Evolutionary conservation across 2,797 vertebrate genomes (phyloP), one percentile per base, ranked within the genome.

Genomic region (Eulemur rubriventer): DNA sequence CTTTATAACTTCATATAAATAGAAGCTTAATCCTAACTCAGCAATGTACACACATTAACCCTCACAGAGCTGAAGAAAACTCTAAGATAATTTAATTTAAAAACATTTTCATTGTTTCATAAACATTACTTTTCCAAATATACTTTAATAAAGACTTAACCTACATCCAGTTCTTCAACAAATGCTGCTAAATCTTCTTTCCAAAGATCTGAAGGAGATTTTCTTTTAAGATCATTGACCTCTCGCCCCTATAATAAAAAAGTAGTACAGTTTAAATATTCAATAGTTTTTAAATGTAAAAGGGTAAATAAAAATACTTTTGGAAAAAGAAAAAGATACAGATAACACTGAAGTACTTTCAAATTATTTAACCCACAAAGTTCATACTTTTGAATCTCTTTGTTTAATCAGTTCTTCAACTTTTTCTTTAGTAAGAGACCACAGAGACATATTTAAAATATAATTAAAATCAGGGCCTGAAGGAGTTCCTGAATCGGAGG

Each of bases 391-490:
- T 33, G 97, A 46, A 98, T 99, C 99, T 97, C 99, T 99, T 94
- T 99, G 99, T 95, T 99, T 99, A 93, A 99, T 99, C 95, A 99
- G 98, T 50, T 99, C 99, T 6, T 99, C 99, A 98, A 99, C 99
- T 97, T 99, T 99, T 99, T 99, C 99, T 98, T 99, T 99, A 13
- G 99, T 99, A 98, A 99, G 99, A 97, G 99, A 99, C 99, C 99
- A 99, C 63, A 99, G 98, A 93, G 99, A 99, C 99, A 99, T 99
- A 98, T 99, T 99, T 98, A 99, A 99, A 98, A 99, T 99, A 98
- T 99, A 99, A 98, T 99, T 99, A 98, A 99, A 99, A 98, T 99
- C 99, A 24, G 99, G 99, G 90, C 99, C 99, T 41, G 99, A 99
- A 11, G 99, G 98, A 86, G 99, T 99, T 96, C 99, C 99, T 0